Percentiles rank a stretch among this genome's conserved stretches.
These are phyloP conservation scores for Odontocerum albicorne DNA, from an alignment of 2,888 invertebrate genomes.

Conservation along the genomic window DNA sequence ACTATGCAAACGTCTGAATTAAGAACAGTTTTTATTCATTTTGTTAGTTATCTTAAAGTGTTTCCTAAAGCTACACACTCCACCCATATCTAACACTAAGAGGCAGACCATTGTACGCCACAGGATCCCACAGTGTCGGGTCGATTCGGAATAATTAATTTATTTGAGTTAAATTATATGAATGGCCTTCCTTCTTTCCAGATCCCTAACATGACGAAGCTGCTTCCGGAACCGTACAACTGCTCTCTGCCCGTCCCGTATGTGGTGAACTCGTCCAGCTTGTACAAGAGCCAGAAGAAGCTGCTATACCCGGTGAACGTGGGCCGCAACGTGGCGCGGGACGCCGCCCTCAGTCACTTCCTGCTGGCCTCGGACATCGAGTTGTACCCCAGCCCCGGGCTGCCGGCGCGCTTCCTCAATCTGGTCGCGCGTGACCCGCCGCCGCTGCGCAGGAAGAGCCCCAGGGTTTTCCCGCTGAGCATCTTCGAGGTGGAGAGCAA, in stretches of 20 bases:
- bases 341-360: constrained; percentile 79
- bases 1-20: too few relatives aligned
- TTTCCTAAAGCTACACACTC: too few relatives aligned
- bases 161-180: too few relatives aligned
- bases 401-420: constrained; percentile 79
- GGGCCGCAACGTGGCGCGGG: constrained; percentile 85
- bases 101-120: too few relatives aligned
- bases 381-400: constrained; percentile 82
- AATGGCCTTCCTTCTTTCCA: constrained; percentile 44
- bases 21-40: too few relatives aligned
- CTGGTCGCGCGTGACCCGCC: constrained; percentile 77
- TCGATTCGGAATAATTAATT: too few relatives aligned
- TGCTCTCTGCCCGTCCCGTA: constrained; percentile 74
- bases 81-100: too few relatives aligned
- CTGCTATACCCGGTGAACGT: constrained; percentile 89
- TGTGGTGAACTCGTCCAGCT: constrained; percentile 61
- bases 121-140: too few relatives aligned
- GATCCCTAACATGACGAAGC: constrained; percentile 68
- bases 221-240: constrained; percentile 66
- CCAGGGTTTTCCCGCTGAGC: constrained; percentile 83
- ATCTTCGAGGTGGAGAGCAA: constrained; percentile 84
- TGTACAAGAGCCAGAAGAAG: constrained; percentile 79
- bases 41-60: too few relatives aligned
- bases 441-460: constrained; percentile 60
- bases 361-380: constrained; percentile 88